Evolutionary conservation across 2,797 vertebrate genomes (phyloP).

Genomic region (Trichosurus vulpecula): DNA sequence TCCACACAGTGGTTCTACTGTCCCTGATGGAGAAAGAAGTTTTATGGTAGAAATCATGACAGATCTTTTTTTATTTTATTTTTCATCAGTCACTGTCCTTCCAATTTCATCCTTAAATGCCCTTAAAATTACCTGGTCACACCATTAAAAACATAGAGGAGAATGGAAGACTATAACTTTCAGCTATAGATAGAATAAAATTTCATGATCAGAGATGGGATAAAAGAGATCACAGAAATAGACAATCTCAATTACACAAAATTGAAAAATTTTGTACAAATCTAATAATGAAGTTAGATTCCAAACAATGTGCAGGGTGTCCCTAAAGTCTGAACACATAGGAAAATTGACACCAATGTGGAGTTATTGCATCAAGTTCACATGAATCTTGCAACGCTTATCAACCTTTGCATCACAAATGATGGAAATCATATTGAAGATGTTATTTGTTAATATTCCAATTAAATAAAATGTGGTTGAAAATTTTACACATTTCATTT

Average conservation of each 20-base stretch:
- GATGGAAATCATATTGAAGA: too few species aligned
- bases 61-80: not conserved
- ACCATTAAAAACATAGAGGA: not conserved
- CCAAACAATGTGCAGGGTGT: not conserved
- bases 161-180: not conserved
- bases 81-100: not conserved
- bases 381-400: too few species aligned
- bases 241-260: not conserved
- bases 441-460: too few species aligned
- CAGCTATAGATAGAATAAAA: not conserved
- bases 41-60: not conserved
- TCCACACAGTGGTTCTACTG: not conserved
- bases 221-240: not conserved
- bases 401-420: too few species aligned
- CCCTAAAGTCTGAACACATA: too few species aligned
- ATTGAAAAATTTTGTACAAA: not conserved
- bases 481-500: too few species aligned
- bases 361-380: too few species aligned
- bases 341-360: too few species aligned
- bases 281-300: not conserved
- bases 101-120: not conserved
- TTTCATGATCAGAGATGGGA: not conserved
- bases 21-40: not conserved
- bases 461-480: too few species aligned
- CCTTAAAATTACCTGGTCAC: not conserved